Evolutionary conservation across 2,888 invertebrate species (phyloP).

Genomic region (Lissocephala sabroskyi): DNA sequence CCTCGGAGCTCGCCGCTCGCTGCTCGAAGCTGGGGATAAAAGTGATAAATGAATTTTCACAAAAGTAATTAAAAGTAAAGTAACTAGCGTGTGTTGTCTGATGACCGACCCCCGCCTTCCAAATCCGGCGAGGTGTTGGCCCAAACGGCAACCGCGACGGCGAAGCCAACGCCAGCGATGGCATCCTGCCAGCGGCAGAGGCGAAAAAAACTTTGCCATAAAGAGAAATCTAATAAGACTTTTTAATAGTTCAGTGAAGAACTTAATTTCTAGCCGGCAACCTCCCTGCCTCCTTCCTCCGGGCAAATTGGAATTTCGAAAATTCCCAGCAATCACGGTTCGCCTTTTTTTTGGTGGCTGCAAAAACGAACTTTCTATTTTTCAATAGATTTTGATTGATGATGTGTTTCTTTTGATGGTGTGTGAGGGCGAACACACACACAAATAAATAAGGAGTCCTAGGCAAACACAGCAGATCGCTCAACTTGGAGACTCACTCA

Average conservation of each 20-base stretch:
- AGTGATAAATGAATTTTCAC: slow-evolving; percentile 67
- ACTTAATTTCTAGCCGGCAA: slow-evolving; percentile 31
- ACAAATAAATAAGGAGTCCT: too few relatives aligned
- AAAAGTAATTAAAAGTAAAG: slow-evolving; percentile 66
- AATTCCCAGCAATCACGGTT: too few relatives aligned
- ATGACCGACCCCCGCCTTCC: slow-evolving; percentile 4
- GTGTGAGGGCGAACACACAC: too few relatives aligned
- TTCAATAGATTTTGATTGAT: slow-evolving; percentile 35
- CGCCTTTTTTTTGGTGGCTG: not conserved
- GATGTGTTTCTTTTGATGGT: too few relatives aligned
- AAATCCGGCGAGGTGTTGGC: too few relatives aligned
- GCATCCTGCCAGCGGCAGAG: slow-evolving; percentile 23
- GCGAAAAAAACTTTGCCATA: slow-evolving; percentile 44
- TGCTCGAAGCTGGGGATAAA: slow-evolving; percentile 52
- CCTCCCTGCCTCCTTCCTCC: not conserved
- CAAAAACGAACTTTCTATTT: not conserved
- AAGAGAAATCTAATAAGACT: slow-evolving; percentile 64
- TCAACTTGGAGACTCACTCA: too few relatives aligned
- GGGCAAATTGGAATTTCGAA: too few relatives aligned
- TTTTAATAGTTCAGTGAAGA: slow-evolving; percentile 53
- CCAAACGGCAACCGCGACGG: not conserved
- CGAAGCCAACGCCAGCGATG: not conserved
- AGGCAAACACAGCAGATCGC: too few relatives aligned
- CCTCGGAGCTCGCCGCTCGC: not conserved
- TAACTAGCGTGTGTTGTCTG: slow-evolving; percentile 64